Percentiles rank a stretch among this genome's conserved stretches.
Conservation (phyloP, 1,140 invertebrate genomes). For the Chironomus tepperi region DNA sequence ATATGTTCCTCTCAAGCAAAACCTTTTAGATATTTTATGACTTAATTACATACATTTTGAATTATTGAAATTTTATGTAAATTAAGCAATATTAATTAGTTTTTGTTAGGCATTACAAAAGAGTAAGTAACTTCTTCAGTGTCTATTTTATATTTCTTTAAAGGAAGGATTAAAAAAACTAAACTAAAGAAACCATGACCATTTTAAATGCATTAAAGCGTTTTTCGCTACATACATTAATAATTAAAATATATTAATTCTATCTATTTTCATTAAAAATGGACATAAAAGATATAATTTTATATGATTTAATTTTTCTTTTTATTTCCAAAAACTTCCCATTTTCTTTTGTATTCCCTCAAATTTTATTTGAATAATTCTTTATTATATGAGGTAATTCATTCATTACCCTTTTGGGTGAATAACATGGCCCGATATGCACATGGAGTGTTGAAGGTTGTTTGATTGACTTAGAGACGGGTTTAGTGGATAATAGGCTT, state of each 20-base stretch:
- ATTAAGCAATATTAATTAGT: constrained; percentile 22
- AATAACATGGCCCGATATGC: too few relatives aligned
- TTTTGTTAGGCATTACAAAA: constrained; percentile 16
- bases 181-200: constrained; percentile 6
- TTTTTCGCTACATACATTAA: constrained; percentile 20
- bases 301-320: neutral
- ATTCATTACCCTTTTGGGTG: too few relatives aligned
- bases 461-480: too few relatives aligned
- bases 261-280: too few relatives aligned
- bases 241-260: too few relatives aligned
- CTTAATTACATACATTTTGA: constrained; percentile 21
- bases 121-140: neutral
- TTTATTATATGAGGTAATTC: too few relatives aligned
- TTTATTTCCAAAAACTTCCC: too few relatives aligned
- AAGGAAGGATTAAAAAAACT: constrained; percentile 4
- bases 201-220: constrained; percentile 18
- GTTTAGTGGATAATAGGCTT: too few relatives aligned
- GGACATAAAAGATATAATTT: neutral
- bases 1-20: neutral
- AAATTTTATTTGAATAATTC: too few relatives aligned
- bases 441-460: too few relatives aligned
- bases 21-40: constrained; percentile 21
- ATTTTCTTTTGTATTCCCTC: too few relatives aligned
- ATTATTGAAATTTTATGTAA: constrained; percentile 16
- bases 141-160: neutral